Percentiles rank a stretch among this genome's conserved stretches.
Conservation (phyloP, 2,888 invertebrate genomes). For the Lasius platythorax region DNA sequence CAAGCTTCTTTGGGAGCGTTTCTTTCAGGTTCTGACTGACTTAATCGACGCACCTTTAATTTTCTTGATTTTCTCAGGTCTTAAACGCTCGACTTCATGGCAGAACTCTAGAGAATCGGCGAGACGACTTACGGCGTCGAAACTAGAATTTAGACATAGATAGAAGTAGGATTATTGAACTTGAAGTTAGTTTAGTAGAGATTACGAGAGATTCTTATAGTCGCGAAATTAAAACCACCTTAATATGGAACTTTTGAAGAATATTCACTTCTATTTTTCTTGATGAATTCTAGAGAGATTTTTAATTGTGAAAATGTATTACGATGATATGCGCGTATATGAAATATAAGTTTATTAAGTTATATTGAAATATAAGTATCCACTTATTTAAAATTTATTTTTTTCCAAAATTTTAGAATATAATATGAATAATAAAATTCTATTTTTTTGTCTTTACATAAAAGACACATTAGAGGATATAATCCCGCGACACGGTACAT, state of each 20-base stretch:
- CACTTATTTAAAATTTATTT: background rate
- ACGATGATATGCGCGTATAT: background rate
- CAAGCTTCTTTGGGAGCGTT: slow-evolving; percentile 24
- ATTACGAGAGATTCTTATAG: background rate
- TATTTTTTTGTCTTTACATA: background rate
- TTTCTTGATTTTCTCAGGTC: slow-evolving; percentile 52
- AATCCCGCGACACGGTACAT: background rate
- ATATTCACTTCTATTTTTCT: background rate
- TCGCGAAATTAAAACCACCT: background rate
- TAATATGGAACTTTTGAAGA: background rate
- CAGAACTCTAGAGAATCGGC: slow-evolving; percentile 39
- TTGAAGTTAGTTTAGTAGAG: slow-evolving; percentile 25
- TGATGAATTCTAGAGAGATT: background rate
- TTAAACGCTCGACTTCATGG: slow-evolving; percentile 40
- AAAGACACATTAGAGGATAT: background rate
- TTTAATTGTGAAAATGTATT: background rate
- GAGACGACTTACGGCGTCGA: slow-evolving; percentile 45
- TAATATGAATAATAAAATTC: background rate
- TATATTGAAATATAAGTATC: background rate
- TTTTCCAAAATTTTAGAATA: background rate
- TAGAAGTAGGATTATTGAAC: slow-evolving; percentile 44
- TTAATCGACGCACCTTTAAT: slow-evolving; percentile 54
- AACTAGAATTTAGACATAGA: slow-evolving; percentile 30
- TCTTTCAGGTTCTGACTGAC: slow-evolving; percentile 32
- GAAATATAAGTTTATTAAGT: background rate